Evolutionary conservation across 2,797 vertebrate genomes (phyloP).

Genomic region (Champsocephalus gunnari): DNA sequence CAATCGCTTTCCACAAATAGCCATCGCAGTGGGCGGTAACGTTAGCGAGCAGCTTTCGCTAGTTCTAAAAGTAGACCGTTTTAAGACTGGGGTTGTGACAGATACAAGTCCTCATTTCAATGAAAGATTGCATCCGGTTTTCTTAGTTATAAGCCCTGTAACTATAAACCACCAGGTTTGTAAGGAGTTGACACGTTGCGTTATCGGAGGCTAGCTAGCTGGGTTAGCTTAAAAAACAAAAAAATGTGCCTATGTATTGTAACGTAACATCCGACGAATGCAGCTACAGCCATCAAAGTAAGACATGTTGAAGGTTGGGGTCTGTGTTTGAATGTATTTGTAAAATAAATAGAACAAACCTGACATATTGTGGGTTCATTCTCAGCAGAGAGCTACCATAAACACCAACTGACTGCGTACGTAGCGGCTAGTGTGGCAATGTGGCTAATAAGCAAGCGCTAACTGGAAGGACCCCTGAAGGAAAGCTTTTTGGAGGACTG

Average conservation of each 20-base stretch:
- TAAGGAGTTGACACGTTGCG: too few relatives aligned
- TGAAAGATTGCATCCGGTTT: rapidly evolving
- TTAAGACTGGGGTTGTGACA: not conserved
- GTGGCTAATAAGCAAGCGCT: conserved; percentile 36
- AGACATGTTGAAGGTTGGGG: rapidly evolving
- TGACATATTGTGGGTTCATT: conserved; percentile 59
- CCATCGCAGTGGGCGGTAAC: conserved; percentile 17
- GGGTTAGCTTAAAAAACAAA: conserved; percentile 45
- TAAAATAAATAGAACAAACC: conserved; percentile 50
- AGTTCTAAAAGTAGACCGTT: not conserved
- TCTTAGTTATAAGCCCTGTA: too few relatives aligned
- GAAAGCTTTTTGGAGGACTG: conserved; percentile 3
- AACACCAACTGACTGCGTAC: conserved; percentile 57
- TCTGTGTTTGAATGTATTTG: too few relatives aligned
- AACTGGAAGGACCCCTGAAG: conserved; percentile 49
- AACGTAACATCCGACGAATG: too few relatives aligned
- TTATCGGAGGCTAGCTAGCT: conserved; percentile 29
- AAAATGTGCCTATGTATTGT: not conserved
- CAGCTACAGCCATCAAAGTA: not conserved
- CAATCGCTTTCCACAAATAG: not conserved
- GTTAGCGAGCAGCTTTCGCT: not conserved
- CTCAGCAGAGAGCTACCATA: conserved; percentile 21
- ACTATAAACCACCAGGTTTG: not conserved
- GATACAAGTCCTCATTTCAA: not conserved
- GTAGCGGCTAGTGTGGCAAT: conserved; percentile 26